Conservation (phyloP, 2,113 vertebrate species). For the Pristiophorus japonicus region DNA sequence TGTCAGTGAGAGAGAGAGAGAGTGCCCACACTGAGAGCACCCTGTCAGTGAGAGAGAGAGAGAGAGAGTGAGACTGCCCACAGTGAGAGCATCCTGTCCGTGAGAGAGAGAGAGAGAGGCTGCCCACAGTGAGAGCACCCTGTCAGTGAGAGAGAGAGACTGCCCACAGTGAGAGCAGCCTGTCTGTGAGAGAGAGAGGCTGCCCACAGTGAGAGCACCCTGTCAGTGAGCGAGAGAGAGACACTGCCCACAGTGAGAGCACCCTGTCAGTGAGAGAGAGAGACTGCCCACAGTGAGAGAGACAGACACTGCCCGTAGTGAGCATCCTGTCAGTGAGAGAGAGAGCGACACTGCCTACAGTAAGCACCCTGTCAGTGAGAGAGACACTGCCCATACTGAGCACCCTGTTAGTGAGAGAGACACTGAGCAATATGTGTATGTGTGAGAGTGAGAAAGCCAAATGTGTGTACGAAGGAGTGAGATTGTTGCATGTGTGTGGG, state of each 20-base stretch:
- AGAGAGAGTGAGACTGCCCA: neutral
- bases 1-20: too few species aligned
- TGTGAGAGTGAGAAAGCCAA: neutral
- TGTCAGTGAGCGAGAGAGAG: neutral
- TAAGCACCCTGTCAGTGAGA: neutral
- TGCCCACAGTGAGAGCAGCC: too few species aligned
- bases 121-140: too few species aligned
- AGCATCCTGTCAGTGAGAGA: neutral
- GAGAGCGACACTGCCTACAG: neutral
- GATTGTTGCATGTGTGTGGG: neutral
- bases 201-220: neutral
- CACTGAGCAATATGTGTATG: too few species aligned
- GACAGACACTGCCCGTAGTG: neutral
- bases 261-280: neutral
- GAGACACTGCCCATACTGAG: neutral
- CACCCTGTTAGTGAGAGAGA: neutral
- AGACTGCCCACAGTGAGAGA: neutral
- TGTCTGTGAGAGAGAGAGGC: too few species aligned
- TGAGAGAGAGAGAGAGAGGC: neutral
- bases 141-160: too few species aligned
- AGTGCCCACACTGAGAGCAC: too few species aligned
- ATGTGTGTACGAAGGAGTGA: too few species aligned
- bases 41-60: too few species aligned
- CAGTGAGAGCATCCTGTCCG: too few species aligned
- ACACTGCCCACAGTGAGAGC: neutral